phyloP scores from a whole-genome alignment of 2,113 vertebrate genomes.

The Gambusia affinis region DNA sequence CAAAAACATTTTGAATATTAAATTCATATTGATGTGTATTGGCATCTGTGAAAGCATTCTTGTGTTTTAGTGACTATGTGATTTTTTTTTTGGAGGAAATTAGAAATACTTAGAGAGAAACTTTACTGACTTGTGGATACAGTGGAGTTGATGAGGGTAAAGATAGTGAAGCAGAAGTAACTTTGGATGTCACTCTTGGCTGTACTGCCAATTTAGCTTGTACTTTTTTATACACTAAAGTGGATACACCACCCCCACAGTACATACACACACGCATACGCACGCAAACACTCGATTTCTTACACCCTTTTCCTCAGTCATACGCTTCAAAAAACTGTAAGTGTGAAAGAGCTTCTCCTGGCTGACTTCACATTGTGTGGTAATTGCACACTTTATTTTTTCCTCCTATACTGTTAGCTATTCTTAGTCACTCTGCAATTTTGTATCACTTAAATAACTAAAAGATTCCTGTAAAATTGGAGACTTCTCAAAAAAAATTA shows the following conservation, averaged over 20 bases:
- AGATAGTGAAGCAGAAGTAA: conserved; percentile 41
- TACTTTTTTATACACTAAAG: conserved; percentile 53
- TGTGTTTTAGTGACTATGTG: too few species aligned
- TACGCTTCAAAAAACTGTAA: not conserved
- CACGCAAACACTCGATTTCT: not conserved
- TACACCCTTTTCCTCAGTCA: not conserved
- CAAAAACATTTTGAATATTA: too few species aligned
- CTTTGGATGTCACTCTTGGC: conserved; percentile 64
- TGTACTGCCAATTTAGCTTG: conserved; percentile 65
- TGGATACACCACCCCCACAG: conserved; percentile 25
- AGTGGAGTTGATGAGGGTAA: conserved; percentile 18
- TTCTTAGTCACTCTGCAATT: not conserved
- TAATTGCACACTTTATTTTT: not conserved
- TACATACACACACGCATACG: not conserved
- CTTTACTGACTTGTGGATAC: conserved; percentile 58
- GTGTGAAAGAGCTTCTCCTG: not conserved
- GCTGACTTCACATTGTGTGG: not conserved
- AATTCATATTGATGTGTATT: too few species aligned
- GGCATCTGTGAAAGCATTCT: too few species aligned
- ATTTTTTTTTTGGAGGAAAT: not conserved
- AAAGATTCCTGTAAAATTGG: too few species aligned
- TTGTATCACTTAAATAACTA: not conserved
- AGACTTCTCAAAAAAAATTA: too few species aligned
- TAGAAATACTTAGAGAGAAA: conserved; percentile 44
- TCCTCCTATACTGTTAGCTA: not conserved